These are phyloP conservation scores for Strix uralensis DNA, from an alignment of 2,113 vertebrate genomes.

Conservation along the genomic window DNA sequence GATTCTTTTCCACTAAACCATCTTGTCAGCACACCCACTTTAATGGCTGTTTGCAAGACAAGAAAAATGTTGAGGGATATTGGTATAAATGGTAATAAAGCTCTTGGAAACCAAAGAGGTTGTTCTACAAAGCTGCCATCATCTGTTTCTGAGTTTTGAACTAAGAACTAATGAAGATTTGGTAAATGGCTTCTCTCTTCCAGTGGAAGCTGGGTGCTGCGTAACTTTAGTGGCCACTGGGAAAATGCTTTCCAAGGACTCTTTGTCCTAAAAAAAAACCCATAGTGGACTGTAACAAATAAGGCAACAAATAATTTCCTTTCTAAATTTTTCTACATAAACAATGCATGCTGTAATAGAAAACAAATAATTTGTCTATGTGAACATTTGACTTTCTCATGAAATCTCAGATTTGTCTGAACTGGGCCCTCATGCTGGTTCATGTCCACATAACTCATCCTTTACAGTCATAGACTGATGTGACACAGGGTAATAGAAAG, in stretches of 20 bases:
- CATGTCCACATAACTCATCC: slow-evolving; percentile 76
- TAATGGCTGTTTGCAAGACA: neutral
- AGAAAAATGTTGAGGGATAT: neutral
- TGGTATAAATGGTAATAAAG: neutral
- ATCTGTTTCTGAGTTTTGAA: neutral
- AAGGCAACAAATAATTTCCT: neutral
- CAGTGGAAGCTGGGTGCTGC: neutral
- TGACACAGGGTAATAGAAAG: slow-evolving; percentile 78
- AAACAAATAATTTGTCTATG: neutral
- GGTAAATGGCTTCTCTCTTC: neutral
- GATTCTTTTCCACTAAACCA: neutral
- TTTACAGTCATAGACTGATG: slow-evolving; percentile 73
- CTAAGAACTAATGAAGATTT: neutral
- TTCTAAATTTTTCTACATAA: slow-evolving; percentile 19
- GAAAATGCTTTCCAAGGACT: neutral
- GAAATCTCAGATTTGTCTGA: slow-evolving; percentile 54
- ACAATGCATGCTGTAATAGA: neutral
- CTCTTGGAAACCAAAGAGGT: neutral
- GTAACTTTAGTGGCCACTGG: neutral
- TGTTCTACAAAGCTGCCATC: neutral
- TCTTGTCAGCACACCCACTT: neutral
- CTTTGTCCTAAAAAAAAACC: neutral
- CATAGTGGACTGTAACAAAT: neutral
- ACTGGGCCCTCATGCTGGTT: slow-evolving; percentile 65
- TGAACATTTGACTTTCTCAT: slow-evolving; percentile 53